Base-by-base conservation (phyloP, 2,888 invertebrate genomes). In the Andrena chrysosceles region DNA sequence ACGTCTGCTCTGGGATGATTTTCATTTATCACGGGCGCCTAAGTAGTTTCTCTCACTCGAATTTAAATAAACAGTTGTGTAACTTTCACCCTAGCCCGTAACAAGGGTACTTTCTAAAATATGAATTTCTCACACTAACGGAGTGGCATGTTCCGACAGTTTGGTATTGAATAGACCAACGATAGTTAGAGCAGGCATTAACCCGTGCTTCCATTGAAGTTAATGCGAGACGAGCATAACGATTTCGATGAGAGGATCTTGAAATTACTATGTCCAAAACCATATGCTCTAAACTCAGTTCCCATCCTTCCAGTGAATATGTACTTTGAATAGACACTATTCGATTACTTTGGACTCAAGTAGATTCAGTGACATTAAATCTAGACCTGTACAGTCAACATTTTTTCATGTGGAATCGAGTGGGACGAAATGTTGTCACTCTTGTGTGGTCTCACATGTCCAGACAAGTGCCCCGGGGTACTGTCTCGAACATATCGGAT, bases 101-200 rank as follows among this genome's bases (percentile, higher is more conserved):
- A 52, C 59, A 16, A 7, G 48, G 26, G n/a, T 64, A 59, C 69
- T 79, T 79, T 79, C 78, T 79, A 79, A 77, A 79, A 79, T 63
- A 77, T 64, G 56, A 54, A 77, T 77, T 63, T 77, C n/a, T 64
- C 33, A 31, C 31, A 42, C 52, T 54, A 62, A 10, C 8, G 10
- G 2, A 1, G 5, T 5, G 16, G 10, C 10, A n/a, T 16, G 10
- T 29, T 16, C 31, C 60, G n/a, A 60, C 31, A 33, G 10, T 62
- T 62, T 62, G 35, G 7, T 56, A 56, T 56, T 26, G 3, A 56
- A 23, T 13, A 10, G 54, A 26, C n/a, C 23, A 7, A 54, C 8
- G 23, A 54, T 54, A 20, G 23, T 54, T 54, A 8, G 8, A 54
- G 54, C 20, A n/a, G 26, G 4, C 8, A 10, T 10, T 23, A 42